Evolutionary conservation across 2,888 invertebrate species (phyloP), one percentile per base, ranked within the genome.

Genomic region (Platerodrilus igneus): DNA sequence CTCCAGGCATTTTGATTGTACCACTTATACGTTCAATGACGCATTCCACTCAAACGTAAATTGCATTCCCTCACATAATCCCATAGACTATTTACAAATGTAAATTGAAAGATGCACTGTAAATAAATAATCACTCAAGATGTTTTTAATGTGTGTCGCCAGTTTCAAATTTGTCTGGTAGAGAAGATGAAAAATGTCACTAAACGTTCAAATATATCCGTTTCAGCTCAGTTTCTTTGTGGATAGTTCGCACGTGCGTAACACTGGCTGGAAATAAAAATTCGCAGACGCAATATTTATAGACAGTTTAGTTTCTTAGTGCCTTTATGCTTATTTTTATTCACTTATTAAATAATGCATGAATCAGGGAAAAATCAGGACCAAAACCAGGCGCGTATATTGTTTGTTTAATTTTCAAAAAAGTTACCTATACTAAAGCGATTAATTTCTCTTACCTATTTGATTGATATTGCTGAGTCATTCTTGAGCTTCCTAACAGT

Each of bases 261-360:
- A 37, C n/a, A n/a, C 37, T 41, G 26, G 20, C 25, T n/a, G 31
- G n/a, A 10, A 14, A 26, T 22, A 39, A 38, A 42, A 43, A 43
- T 39, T 39, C 29, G 42, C 43, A 28, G 37, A 45, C 32, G 42
- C 45, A 45, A 48, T 46, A 48, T 48, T 47, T 45, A 35, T 48
- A 48, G 48, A 22, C n/a, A n/a, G n/a, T n/a, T n/a, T n/a, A n/a
- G n/a, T n/a, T 36, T 22, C 36, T 29, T 22, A 37, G 28, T 28
- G 15, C 31, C 28, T 34, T 37, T 42, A 25, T 42, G 36, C 30
- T 42, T 48, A 48, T 48, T 45, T 48, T 48, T 48, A 45, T 39
- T 38, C 48, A 15, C 32, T n/a, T n/a, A n/a, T n/a, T n/a, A n/a
- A 35, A 25, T 30, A 39, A 42, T 37, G 30, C 39, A 26, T 47